Percentiles rank a stretch among this genome's conserved stretches.
phyloP scores from a whole-genome alignment of 2,797 vertebrate species.

The Amblyopsis hoosieri region DNA sequence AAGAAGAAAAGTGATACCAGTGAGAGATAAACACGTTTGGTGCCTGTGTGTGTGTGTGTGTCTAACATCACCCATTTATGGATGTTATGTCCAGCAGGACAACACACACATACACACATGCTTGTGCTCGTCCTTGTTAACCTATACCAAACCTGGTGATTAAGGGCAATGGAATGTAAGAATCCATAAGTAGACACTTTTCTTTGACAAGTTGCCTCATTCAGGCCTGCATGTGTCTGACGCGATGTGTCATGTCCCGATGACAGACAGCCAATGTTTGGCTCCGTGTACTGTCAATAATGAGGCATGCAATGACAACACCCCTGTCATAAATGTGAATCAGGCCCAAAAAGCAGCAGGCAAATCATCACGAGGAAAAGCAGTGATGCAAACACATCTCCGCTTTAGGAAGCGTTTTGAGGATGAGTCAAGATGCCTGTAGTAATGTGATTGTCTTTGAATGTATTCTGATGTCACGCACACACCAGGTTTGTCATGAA shows the following conservation, averaged over 20 bases:
- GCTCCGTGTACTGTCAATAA: conserved; percentile 29
- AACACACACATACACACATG: conserved; percentile 23
- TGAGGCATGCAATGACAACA: conserved; percentile 54
- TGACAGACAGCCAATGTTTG: conserved; percentile 55
- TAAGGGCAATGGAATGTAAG: conserved; percentile 53
- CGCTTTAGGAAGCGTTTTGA: conserved; percentile 56
- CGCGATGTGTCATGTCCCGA: conserved; percentile 46
- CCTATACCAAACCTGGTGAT: conserved; percentile 38
- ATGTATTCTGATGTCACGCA: not conserved
- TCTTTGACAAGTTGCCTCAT: conserved; percentile 31
- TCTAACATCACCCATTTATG: not conserved
- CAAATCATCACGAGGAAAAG: conserved; percentile 47
- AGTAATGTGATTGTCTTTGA: conserved; percentile 28
- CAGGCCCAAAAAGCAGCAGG: conserved; percentile 48
- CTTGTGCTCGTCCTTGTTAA: conserved; percentile 2
- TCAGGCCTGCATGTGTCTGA: conserved; percentile 41
- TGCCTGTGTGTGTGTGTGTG: not conserved
- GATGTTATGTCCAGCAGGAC: conserved; percentile 4
- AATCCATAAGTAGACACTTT: conserved; percentile 43
- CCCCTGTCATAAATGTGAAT: conserved; percentile 59
- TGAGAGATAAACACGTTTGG: not conserved
- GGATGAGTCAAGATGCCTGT: too few species aligned
- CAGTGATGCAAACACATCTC: conserved; percentile 37
- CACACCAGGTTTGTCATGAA: conserved; percentile 25
- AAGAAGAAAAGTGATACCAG: too few species aligned